These are phyloP conservation scores for Drosophila pseudotakahashii DNA, from an alignment of 2,888 invertebrate genomes.

Conservation along the genomic window DNA sequence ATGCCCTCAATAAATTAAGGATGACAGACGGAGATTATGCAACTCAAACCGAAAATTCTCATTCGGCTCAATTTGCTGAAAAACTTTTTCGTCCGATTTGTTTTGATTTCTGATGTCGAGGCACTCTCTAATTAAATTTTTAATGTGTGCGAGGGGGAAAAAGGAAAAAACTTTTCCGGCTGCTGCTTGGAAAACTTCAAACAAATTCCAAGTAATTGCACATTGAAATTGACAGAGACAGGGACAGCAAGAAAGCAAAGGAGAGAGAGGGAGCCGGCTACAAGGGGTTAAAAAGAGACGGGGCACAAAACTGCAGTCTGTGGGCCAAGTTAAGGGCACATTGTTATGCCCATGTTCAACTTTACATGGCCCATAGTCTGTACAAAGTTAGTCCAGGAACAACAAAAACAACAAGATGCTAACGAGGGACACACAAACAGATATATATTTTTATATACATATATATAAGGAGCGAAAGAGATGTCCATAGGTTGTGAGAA, in stretches of 20 bases:
- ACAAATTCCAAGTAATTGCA: constrained; percentile 78
- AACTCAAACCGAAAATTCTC: constrained; percentile 30
- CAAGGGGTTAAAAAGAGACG: background rate
- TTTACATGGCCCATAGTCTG: constrained; percentile 44
- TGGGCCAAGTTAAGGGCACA: constrained; percentile 51
- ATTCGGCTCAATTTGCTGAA: constrained; percentile 60
- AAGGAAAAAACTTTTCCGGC: constrained; percentile 50
- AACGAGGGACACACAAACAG: constrained; percentile 25
- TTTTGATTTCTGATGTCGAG: constrained; percentile 29
- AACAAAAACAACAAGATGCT: constrained; percentile 33
- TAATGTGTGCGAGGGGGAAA: constrained; percentile 45
- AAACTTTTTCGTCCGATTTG: constrained; percentile 38
- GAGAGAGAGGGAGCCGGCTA: background rate
- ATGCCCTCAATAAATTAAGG: constrained; percentile 10
- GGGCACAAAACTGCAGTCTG: constrained; percentile 24
- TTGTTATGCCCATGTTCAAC: constrained; percentile 61
- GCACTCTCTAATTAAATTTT: constrained; percentile 70
- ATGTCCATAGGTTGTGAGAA: background rate
- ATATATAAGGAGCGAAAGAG: too few relatives aligned
- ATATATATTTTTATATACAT: background rate
- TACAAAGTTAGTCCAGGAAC: constrained; percentile 15
- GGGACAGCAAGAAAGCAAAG: background rate
- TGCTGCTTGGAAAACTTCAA: constrained; percentile 60
- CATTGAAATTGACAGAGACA: constrained; percentile 62
- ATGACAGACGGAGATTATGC: constrained; percentile 12